These are phyloP conservation scores for Ceratosolen fusciceps DNA, from an alignment of 1,140 invertebrate species.

Conservation along the genomic window DNA sequence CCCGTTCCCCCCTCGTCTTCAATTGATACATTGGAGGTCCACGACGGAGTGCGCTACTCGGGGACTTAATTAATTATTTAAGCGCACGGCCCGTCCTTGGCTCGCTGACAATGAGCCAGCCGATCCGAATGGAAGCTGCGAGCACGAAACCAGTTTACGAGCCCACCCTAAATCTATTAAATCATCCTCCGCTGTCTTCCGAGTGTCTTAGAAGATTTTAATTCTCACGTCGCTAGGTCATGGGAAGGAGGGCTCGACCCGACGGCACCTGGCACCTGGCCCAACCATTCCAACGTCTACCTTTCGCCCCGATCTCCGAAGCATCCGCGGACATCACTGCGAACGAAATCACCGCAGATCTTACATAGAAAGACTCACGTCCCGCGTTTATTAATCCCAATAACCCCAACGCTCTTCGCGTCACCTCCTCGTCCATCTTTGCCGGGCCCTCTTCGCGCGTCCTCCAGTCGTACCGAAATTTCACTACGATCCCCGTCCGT, in stretches of 20 bases:
- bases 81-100: background rate
- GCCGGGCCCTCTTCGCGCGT: slow-evolving; percentile 28
- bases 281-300: background rate
- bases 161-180: slow-evolving; percentile 20
- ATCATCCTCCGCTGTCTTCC: slow-evolving; percentile 15
- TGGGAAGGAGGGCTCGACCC: background rate
- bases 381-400: background rate
- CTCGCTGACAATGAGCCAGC: background rate
- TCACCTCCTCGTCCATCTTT: slow-evolving; percentile 46
- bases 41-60: background rate
- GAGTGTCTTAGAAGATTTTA: background rate
- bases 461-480: slow-evolving; percentile 20
- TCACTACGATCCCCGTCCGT: background rate
- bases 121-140: background rate
- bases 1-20: too few relatives aligned
- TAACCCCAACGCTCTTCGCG: slow-evolving; percentile 44
- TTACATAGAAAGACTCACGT: background rate
- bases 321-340: background rate
- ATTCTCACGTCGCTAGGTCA: slow-evolving; percentile 39
- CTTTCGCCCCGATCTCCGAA: slow-evolving; percentile 3
- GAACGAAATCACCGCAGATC: too few relatives aligned
- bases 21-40: background rate
- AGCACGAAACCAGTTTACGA: background rate
- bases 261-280: slow-evolving; percentile 7
- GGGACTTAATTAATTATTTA: background rate